A percentile compares a stretch with the other conserved stretches of the same genome.
Conservation (phyloP, 2,888 invertebrate genomes). For the Mythimna impura region DNA sequence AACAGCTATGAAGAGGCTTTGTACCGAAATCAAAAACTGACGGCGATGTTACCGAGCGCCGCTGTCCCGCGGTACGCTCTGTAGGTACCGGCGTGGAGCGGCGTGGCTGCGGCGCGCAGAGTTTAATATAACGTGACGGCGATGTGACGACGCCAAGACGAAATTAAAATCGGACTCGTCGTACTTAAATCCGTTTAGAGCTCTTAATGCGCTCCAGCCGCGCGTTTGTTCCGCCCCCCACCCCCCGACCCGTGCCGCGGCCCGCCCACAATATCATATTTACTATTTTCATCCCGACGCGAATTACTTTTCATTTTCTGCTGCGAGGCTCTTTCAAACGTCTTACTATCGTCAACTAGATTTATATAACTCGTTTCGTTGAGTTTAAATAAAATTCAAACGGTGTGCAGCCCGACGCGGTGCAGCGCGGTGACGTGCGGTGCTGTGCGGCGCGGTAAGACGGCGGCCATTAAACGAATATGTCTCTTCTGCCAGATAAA, state of each 20-base stretch:
- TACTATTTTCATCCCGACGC: slow-evolving; percentile 69
- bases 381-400: slow-evolving; percentile 54
- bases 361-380: slow-evolving; percentile 54
- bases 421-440: background rate
- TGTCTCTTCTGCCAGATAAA: slow-evolving; percentile 41
- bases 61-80: background rate
- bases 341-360: slow-evolving; percentile 54
- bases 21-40: slow-evolving; percentile 28
- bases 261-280: slow-evolving; percentile 66
- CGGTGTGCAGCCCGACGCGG: background rate
- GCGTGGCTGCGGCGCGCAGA: background rate
- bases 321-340: slow-evolving; percentile 57
- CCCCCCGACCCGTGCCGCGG: slow-evolving; percentile 18
- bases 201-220: slow-evolving; percentile 66
- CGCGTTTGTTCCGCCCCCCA: slow-evolving; percentile 30
- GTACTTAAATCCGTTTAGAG: slow-evolving; percentile 70
- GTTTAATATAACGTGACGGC: slow-evolving; percentile 50
- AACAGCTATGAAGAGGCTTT: slow-evolving; percentile 33
- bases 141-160: slow-evolving; percentile 61
- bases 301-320: slow-evolving; percentile 72
- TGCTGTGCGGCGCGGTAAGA: background rate
- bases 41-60: slow-evolving; percentile 12
- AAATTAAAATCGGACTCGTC: slow-evolving; percentile 71
- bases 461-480: slow-evolving; percentile 36
- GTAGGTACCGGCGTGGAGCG: background rate